These are phyloP conservation scores for Carpatolechia fugitivella DNA, from an alignment of 2,888 invertebrate species.

Conservation along the genomic window DNA sequence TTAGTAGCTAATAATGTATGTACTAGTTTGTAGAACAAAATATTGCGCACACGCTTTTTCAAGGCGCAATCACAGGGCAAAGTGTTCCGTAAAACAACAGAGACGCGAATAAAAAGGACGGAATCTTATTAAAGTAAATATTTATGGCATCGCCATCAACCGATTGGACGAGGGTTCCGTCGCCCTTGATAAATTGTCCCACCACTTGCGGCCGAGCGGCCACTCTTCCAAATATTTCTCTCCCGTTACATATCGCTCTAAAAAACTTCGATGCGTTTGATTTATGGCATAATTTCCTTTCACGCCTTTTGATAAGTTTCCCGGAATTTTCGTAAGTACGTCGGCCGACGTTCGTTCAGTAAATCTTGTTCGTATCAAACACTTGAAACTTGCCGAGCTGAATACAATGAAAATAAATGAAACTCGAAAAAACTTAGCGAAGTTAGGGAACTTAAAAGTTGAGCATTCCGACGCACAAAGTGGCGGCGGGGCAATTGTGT, in stretches of 20 bases:
- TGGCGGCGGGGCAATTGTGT: constrained; percentile 55
- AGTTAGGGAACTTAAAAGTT: constrained; percentile 63
- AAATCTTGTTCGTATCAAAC: constrained; percentile 23
- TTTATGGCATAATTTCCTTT: constrained; percentile 66
- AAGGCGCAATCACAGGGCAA: constrained; percentile 63
- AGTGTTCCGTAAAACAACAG: constrained; percentile 71
- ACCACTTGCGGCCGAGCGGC: constrained; percentile 62
- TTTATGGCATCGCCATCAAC: constrained; percentile 77
- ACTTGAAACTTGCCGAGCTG: constrained; percentile 15
- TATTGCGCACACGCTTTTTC: constrained; percentile 22
- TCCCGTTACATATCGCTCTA: constrained; percentile 60
- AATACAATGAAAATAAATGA: constrained; percentile 34
- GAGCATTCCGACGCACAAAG: constrained; percentile 62
- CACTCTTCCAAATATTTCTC: constrained; percentile 66
- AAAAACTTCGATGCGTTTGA: constrained; percentile 62
- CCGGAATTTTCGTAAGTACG: constrained; percentile 40
- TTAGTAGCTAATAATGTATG: background rate
- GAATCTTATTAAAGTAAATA: constrained; percentile 79
- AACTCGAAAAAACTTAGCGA: constrained; percentile 27
- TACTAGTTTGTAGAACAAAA: background rate
- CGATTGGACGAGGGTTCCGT: constrained; percentile 74
- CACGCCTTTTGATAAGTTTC: constrained; percentile 54
- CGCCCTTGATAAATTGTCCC: constrained; percentile 74
- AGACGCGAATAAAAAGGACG: constrained; percentile 70
- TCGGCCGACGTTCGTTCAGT: constrained; percentile 30